Base-by-base conservation (phyloP, 1,140 invertebrate species). In the Brachionus manjavacas region DNA sequence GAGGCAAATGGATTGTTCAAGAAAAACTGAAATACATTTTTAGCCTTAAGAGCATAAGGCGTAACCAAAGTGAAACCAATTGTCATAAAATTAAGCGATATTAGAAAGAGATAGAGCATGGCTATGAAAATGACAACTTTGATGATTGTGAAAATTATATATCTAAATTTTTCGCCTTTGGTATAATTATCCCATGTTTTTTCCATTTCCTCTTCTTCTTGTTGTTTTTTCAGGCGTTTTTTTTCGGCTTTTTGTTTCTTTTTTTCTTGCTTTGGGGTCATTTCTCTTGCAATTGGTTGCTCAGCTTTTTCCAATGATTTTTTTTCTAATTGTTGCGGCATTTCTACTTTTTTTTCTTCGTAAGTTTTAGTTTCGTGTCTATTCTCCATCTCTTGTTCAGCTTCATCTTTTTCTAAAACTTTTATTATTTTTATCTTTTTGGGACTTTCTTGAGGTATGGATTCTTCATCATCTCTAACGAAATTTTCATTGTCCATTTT, bases 1-100 rank as follows among this genome's bases (percentile, higher is more conserved):
- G 90, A 90, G 4, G 87, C 90, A 31, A 92, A 88, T 3, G 92
- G 92, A 86, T 92, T 92, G 35, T 87, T 60, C 11, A 92, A 86
- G 3, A 92, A 85, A 8, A 25, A 46, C 4, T 28, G 11, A 39
- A 41, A 12, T 12, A 43, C 39, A 43, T 55, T 43, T n/a, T 35
- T 31, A 14, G 74, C 39, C 49, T 55, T 78, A 14, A 78, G 16
- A 20, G 74, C 49, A 20, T 78, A 78, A 4, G 74, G 74, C 8
- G 74, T 20, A 12, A 78, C 16, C 14, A 78, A 25, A 43, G 74
- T 55, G 8, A 78, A 49, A 49, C 74, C 74, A 14, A 55, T 55
- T 46, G 74, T 43, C 12, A 78, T 41, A 55, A 78, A 78, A 78
- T 41, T 78, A 8, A 78, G 16, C 2, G 74, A 78, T 31, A 78